Base-by-base conservation (phyloP, 2,113 vertebrate species). In the Mastomys coucha region DNA sequence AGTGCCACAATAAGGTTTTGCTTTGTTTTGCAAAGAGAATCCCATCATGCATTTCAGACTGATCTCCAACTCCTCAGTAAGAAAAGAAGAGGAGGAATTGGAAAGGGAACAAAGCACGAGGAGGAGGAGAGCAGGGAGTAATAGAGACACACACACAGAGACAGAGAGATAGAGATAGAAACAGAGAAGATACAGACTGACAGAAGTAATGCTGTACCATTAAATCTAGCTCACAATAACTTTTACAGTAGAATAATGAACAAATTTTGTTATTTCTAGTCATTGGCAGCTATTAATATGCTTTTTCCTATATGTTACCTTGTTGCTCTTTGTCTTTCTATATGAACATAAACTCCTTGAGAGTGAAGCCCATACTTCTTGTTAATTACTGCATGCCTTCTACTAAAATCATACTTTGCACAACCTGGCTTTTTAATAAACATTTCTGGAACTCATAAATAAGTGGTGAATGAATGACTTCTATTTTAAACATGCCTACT, bases 101-200 rank as follows among this genome's bases (percentile, higher is more conserved):
- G 53, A 39, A 26, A 28, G 2, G 22, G 7, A 60, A 22, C n/a
- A 81, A 19, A 58, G 22, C 2, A 58, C 42, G 56, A 28, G 22
- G 36, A 11, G 7, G 11, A 11, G 22, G 16, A 1, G 56, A 2
- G 5, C 5, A 13, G 7, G 3, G 1, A 17, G 22, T n/a, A 24
- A 24, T 24, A 3, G 20, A 73, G 12, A n/a, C 4, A 36, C 12
- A 58, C 36, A 33, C 4, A 81, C 0, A 22, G 9, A 56, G 19
- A 13, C 31, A 36, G 31, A 3, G 8, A 45, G 19, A 39, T 11
- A 67, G 11, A 73, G n/a, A 24, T 0, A 73, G 9, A 22, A 24
- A 16, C 36, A 75, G n/a, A 75, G 20, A 22, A 22, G 39, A 42
- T 3, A 22, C 36, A 60, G 56, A 17, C 12, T 39, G 36, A 60